Evolutionary conservation across 2,888 invertebrate species (phyloP), one percentile per base, ranked within the genome.

Genomic region (Lumbricus terrestris): DNA sequence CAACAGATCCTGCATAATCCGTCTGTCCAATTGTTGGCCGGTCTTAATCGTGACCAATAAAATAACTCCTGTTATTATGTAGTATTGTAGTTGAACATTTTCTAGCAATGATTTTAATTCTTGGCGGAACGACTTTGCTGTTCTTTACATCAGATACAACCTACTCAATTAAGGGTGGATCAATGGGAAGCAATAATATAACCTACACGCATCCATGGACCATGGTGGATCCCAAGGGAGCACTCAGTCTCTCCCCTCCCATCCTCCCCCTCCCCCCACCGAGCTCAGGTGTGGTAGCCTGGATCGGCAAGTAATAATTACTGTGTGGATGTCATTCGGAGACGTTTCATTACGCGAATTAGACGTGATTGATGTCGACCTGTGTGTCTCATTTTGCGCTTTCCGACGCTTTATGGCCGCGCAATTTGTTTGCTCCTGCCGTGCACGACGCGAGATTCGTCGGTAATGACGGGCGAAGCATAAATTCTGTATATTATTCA

Each of bases 291-390:
- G 69, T 29, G 69, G 69, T 1, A 0, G 5, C 29, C 69, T 69
- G 29, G 29, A n/a, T 69, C 29, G 6, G 69, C 29, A 29, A n/a
- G 69, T 69, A 8, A 69, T 69, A 69, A n/a, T 69, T 29, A 69
- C n/a, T 29, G n/a, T 29, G 13, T n/a, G 69, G n/a, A n/a, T 69
- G 29, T n/a, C 69, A 69, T 69, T 69, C n/a, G n/a, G 23, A 54
- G 69, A n/a, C 69, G 69, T 69, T 69, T 69, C 69, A 69, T 69
- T 69, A 69, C 69, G 69, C 69, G n/a, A 69, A 69, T 69, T 69
- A 69, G n/a, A 69, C n/a, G 69, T 69, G 69, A 69, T 69, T 69
- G 69, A 69, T 69, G 69, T 29, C 69, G 69, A 69, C 69, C 69
- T 69, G 29, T 69, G 69, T 69, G 69, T 69, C 69, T 69, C 69